A percentile compares a stretch with the other conserved stretches of the same genome.
phyloP scores from a whole-genome alignment of 2,113 vertebrate species.

The Murina feae region DNA sequence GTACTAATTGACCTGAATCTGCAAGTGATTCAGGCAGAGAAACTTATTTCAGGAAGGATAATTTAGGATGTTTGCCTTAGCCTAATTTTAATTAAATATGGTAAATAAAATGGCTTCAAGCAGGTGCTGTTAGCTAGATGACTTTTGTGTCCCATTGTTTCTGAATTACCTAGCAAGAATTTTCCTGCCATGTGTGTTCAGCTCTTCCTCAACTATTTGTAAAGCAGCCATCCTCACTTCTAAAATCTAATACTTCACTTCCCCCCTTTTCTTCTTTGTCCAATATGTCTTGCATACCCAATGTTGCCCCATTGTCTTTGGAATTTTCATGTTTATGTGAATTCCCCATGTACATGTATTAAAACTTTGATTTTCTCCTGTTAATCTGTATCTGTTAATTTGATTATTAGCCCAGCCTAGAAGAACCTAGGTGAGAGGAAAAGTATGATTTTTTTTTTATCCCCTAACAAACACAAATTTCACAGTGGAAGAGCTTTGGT shows the following conservation, averaged over 20 bases:
- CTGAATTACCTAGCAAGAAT: neutral
- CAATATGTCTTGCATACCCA: neutral
- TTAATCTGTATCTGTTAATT: neutral
- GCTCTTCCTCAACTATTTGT: neutral
- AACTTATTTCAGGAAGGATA: neutral
- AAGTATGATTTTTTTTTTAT: neutral
- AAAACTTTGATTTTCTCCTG: neutral
- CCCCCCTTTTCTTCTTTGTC: neutral
- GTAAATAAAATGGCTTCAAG: neutral
- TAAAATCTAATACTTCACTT: neutral
- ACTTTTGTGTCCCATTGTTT: neutral
- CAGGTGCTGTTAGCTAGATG: neutral
- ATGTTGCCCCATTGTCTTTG: neutral
- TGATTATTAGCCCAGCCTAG: neutral
- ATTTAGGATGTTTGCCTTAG: neutral
- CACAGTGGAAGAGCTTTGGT: neutral
- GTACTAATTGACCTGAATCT: neutral
- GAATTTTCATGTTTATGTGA: neutral
- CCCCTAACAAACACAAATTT: neutral
- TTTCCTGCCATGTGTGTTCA: neutral
- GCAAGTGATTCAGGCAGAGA: neutral
- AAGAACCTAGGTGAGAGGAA: neutral
- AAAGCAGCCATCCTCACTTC: neutral
- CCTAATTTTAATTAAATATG: neutral
- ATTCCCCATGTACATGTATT: neutral